Base-by-base conservation (phyloP, 1,140 invertebrate species). In the Bombus vancouverensis region DNA sequence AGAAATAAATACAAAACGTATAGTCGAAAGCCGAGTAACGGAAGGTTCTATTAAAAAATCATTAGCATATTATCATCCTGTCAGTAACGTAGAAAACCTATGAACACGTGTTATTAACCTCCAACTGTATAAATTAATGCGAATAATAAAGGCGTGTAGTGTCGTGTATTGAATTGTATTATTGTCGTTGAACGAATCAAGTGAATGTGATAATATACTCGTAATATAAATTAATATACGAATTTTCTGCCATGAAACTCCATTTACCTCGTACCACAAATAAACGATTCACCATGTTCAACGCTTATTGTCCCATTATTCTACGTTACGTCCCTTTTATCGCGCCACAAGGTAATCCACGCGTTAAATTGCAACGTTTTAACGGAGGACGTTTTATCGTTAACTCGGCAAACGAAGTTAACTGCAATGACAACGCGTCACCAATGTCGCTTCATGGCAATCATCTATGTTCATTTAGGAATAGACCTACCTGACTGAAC, bases 401-500 rank as follows among this genome's bases (percentile, higher is more conserved):
- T 39, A 25, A 76, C 32, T 39, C 42, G 15, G 8, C 34, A 3
- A 18, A 47, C 39, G 28, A 59, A 70, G 53, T 71, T 34, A 71
- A 39, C 82, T 59, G 13, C 53, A 59, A 44, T 71, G 82, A 77
- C 75, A 34, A 62, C 65, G 37, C 47, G 75, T 57, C 71, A 59
- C 65, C 28, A 66, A n/a, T 32, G 75, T 59, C 28, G 59, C 44
- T 57, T 32, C 65, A 47, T 71, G 66, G 39, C 77, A 78, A 84
- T 84, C 68, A 37, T 32, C 47, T 78, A 32, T 71, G 57, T 84
- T 78, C 82, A 47, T 78, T 84, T 78, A 59, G n/a, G n/a, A 22
- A 39, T 5, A 34, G 8, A 70, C 22, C 25, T 25, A 47, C 34
- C 28, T 34, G n/a, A 59, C 57, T 73, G 76, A 66, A 73, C 42